phyloP scores from a whole-genome alignment of 2,113 vertebrate genomes.

The Seriola rivoliana region DNA sequence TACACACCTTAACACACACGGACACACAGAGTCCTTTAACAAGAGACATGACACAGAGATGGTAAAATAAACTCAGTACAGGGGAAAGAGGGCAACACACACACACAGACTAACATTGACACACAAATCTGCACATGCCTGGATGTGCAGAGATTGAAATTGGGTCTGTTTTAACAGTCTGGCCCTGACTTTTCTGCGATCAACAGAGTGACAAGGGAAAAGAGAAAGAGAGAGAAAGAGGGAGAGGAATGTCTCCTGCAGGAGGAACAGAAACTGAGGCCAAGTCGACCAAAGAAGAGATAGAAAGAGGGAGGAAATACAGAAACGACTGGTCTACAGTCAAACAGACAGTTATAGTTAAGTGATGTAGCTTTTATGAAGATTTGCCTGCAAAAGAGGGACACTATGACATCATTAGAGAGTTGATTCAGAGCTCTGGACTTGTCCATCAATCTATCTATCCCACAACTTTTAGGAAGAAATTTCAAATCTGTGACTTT shows the following conservation, averaged over 20 bases:
- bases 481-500: constrained; percentile 13
- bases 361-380: neutral
- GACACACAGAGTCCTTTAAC: neutral
- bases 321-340: neutral
- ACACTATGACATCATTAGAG: neutral
- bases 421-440: neutral
- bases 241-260: constrained; percentile 92
- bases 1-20: constrained; percentile 26
- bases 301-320: constrained; percentile 1
- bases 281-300: constrained; percentile 74
- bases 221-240: constrained; percentile 23
- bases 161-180: constrained; percentile 51
- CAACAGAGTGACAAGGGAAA: constrained; percentile 39
- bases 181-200: constrained; percentile 31
- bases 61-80: neutral
- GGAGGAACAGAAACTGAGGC: constrained; percentile 86
- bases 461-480: neutral
- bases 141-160: constrained; percentile 8
- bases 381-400: neutral
- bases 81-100: neutral
- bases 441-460: neutral
- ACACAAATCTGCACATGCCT: neutral
- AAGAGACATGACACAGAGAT: constrained; percentile 5
- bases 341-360: neutral
- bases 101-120: neutral